phyloP scores from a whole-genome alignment of 2,113 vertebrate species.

The Scatophagus argus region DNA sequence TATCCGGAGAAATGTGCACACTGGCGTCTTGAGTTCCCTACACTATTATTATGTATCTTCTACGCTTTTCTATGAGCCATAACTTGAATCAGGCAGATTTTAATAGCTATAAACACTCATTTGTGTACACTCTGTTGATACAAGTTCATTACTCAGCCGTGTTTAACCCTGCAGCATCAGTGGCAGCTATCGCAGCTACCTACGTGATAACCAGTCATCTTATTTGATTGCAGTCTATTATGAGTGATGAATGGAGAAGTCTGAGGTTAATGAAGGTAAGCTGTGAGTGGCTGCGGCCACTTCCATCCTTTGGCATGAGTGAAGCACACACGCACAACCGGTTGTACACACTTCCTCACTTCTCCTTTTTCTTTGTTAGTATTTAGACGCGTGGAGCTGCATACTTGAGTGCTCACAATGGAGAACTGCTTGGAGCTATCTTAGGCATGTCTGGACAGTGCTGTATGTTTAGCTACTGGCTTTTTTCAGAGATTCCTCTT shows the following conservation, averaged over 20 bases:
- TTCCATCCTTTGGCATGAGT: slow-evolving; percentile 42
- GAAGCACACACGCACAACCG: slow-evolving; percentile 30
- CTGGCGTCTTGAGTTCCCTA: slow-evolving; percentile 54
- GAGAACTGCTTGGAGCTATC: slow-evolving; percentile 79
- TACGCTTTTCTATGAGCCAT: slow-evolving; percentile 51
- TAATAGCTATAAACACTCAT: slow-evolving; percentile 66
- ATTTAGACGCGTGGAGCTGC: slow-evolving; percentile 41
- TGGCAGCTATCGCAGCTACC: slow-evolving; percentile 21
- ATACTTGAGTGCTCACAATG: slow-evolving; percentile 66
- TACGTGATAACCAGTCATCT: slow-evolving; percentile 40
- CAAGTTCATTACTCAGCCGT: slow-evolving; percentile 44
- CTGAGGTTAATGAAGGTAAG: slow-evolving; percentile 45
- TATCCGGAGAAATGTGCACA: slow-evolving; percentile 72
- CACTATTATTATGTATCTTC: slow-evolving; percentile 71
- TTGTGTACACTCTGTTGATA: slow-evolving; percentile 54
- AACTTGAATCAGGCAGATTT: slow-evolving; percentile 56
- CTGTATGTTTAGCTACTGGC: slow-evolving; percentile 80
- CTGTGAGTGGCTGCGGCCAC: slow-evolving; percentile 62
- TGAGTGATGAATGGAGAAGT: slow-evolving; percentile 56
- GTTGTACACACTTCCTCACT: slow-evolving; percentile 61
- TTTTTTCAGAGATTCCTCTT: slow-evolving; percentile 77
- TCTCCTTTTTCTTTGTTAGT: slow-evolving; percentile 72
- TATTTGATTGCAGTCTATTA: slow-evolving; percentile 18
- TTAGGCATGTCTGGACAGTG: slow-evolving; percentile 83
- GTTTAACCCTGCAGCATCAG: slow-evolving; percentile 24